Conservation (phyloP, 1,140 invertebrate species). For the Coboldia fuscipes region DNA sequence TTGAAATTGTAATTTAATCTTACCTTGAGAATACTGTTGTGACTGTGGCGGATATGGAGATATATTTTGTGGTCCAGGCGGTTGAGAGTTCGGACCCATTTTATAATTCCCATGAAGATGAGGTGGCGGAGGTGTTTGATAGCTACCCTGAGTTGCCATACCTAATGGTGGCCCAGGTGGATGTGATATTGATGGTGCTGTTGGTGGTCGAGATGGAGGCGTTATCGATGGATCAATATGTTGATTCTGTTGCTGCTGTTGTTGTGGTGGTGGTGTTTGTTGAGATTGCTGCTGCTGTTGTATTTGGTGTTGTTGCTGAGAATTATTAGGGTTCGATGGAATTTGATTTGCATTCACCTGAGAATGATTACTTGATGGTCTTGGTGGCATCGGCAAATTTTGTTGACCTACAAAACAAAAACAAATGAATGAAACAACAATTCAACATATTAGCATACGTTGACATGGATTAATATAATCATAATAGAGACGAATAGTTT, state of each 20-base stretch:
- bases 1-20: no score
- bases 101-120: slow-evolving; percentile 21
- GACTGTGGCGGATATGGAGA: slow-evolving; percentile 26
- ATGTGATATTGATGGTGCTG: slow-evolving; percentile 34
- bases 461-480: no score
- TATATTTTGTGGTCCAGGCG: slow-evolving; percentile 22
- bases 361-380: slow-evolving; percentile 74
- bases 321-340: slow-evolving; percentile 29
- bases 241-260: slow-evolving; percentile 7
- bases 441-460: no score
- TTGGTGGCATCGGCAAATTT: slow-evolving; percentile 78
- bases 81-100: slow-evolving; percentile 12
- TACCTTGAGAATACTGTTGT: slow-evolving; percentile 31
- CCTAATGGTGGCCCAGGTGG: slow-evolving; percentile 34
- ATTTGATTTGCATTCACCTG: slow-evolving; percentile 50
- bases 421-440: no score
- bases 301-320: slow-evolving; percentile 8
- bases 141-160: slow-evolving; percentile 21
- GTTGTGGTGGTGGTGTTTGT: slow-evolving; percentile 12
- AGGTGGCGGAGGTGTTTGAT: slow-evolving; percentile 21
- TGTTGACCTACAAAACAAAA: slow-evolving; percentile 44
- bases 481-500: no score
- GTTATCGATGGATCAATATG: background rate
- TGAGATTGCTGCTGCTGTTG: slow-evolving; percentile 11
- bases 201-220: slow-evolving; percentile 12